Evolutionary conservation across 2,113 vertebrate genomes (phyloP).

Genomic region (Gnathonemus longibarbis): DNA sequence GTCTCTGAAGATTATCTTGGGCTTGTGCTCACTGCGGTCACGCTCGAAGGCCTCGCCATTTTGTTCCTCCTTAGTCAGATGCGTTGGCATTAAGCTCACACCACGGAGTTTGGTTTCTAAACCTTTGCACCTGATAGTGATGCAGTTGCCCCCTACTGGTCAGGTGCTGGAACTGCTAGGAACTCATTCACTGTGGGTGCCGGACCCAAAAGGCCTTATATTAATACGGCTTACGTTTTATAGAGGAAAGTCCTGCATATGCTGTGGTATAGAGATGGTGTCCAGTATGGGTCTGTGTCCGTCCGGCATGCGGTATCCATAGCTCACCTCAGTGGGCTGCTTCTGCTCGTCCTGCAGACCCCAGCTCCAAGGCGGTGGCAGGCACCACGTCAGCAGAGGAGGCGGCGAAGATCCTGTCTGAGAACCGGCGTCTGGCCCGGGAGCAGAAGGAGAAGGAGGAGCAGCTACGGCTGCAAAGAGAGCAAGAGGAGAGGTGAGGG

Average conservation of each 20-base stretch:
- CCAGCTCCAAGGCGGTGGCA: constrained; percentile 49
- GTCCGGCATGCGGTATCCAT: background rate
- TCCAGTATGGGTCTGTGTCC: background rate
- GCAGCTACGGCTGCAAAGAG: constrained; percentile 66
- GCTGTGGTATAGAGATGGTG: background rate
- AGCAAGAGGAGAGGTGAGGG: constrained; percentile 72
- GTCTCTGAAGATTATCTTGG: background rate
- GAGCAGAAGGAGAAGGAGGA: constrained; percentile 77
- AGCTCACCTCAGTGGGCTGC: background rate
- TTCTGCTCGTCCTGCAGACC: background rate
- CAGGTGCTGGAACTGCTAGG: background rate
- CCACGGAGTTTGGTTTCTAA: background rate
- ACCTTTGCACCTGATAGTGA: background rate
- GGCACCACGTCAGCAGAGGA: constrained; percentile 74
- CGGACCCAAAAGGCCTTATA: background rate
- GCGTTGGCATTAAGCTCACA: background rate
- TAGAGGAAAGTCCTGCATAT: background rate
- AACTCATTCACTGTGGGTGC: background rate
- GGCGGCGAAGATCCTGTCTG: constrained; percentile 76
- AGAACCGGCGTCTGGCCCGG: constrained; percentile 72
- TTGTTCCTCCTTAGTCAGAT: background rate
- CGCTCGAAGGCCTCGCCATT: background rate
- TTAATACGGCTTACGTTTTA: background rate
- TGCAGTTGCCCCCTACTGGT: background rate
- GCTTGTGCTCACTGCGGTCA: background rate